Percentiles rank a stretch among this genome's conserved stretches.
phyloP scores from a whole-genome alignment of 35 echinoderm and acorn worm species.

The Heliocidaris tuberculata region DNA sequence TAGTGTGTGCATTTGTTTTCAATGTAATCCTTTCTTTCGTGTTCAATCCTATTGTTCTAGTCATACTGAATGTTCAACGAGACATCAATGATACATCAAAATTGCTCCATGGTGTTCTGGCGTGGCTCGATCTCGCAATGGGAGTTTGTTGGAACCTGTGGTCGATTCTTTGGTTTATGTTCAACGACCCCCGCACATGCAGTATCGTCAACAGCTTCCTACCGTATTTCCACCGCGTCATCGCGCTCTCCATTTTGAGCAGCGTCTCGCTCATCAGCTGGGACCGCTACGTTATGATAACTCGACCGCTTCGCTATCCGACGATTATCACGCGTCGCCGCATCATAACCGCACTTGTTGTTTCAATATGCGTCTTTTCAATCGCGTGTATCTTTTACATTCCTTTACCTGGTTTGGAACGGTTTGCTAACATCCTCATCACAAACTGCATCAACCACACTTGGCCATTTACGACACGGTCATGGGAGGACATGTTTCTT shows the following conservation, averaged over 20 bases:
- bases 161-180: constrained; percentile 16
- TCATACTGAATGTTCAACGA: background rate
- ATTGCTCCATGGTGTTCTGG: background rate
- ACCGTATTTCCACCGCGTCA: constrained; percentile 17
- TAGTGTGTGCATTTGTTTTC: background rate
- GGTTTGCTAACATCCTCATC: background rate
- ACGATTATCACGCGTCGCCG: background rate
- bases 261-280: background rate
- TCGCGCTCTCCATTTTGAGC: background rate
- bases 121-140: background rate
- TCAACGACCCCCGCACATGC: constrained; percentile 23
- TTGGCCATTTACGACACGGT: background rate
- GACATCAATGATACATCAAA: background rate
- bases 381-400: background rate
- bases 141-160: constrained; percentile 16
- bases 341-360: background rate
- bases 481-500: background rate
- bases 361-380: background rate
- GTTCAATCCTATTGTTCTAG: background rate
- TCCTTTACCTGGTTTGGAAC: background rate
- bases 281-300: constrained; percentile 2
- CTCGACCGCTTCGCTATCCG: constrained; percentile 23
- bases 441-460: background rate
- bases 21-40: background rate
- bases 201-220: background rate